Evolutionary conservation across 2,113 vertebrate species (phyloP), one percentile per base, ranked within the genome.

Genomic region (Spea multiplicata): DNA sequence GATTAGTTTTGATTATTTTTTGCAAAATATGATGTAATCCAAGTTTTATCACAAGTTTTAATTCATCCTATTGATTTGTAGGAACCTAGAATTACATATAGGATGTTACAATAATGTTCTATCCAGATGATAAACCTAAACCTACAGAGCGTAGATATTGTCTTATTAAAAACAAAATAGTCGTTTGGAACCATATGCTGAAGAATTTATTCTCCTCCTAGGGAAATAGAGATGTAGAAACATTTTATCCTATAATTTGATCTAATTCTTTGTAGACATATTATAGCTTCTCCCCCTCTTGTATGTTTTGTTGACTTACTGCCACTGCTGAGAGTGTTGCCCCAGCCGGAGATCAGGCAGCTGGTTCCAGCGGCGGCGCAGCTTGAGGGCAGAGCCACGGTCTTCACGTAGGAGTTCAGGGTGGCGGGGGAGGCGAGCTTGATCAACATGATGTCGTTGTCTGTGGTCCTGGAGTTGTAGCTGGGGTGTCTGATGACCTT

Each of bases 381-480:
- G 83, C 86, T 81, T 71, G 85, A 86, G 75, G 93, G 90, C 85
- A 94, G 85, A 71, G 89, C 65, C 49, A 94, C 88, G 7, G 86
- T 75, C 0, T 65, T 44, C 47, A 91, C 90, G 8, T 89, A 87
- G 85, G 7, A 84, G 85, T 90, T 92, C 12, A 93, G 81, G 52
- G 14, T 64, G 83, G 90, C 91, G 1, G 89, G 77, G 1, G 1
- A 8, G 81, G 85, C 88, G 82, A 92, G 85, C 83, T 89, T 87
- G 87, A 92, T 89, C 83, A 92, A 84, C 89, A 92, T 90, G 83
- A 93, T 75, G 88, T 93, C 91, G 0, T 90, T 91, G 88, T 93
- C 87, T 83, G 90, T 84, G 84, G 9, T 88, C 76, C 83, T 86
- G 81, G 87, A 81, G 84, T 12, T 76, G 81, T 90, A 93, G 0